phyloP scores from a whole-genome alignment of 2,797 vertebrate species.

The Typhlichthys eigenmanni region DNA sequence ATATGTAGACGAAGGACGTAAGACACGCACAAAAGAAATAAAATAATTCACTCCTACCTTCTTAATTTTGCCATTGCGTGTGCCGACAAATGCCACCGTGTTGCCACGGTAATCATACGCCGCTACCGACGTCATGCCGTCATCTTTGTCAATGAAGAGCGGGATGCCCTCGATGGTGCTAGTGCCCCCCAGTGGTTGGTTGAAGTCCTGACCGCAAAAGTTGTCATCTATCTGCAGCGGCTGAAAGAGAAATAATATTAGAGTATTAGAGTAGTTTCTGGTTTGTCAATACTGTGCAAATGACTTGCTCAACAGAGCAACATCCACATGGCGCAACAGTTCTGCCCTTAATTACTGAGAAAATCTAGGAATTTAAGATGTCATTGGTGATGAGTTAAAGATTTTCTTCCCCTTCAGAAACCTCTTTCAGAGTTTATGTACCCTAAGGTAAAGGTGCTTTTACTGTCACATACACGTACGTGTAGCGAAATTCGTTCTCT shows the following conservation, averaged over 20 bases:
- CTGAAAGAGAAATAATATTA: slow-evolving; percentile 59
- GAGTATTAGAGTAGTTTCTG: background rate
- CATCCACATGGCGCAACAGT: too few species aligned
- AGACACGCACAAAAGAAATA: background rate
- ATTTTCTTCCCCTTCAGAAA: too few species aligned
- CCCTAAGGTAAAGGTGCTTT: too few species aligned
- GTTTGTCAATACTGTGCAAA: background rate
- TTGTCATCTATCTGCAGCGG: slow-evolving; percentile 96
- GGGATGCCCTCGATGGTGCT: slow-evolving; percentile 93
- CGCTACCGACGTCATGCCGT: slow-evolving; percentile 94
- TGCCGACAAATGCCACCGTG: slow-evolving; percentile 91
- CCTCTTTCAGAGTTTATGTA: too few species aligned
- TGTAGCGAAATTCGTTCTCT: too few species aligned
- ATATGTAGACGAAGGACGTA: background rate
- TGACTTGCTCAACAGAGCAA: too few species aligned
- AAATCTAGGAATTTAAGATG: too few species aligned
- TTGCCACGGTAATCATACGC: slow-evolving; percentile 93
- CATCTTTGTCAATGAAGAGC: slow-evolving; percentile 92
- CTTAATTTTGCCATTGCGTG: slow-evolving; percentile 89
- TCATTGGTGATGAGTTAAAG: too few species aligned
- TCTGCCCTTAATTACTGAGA: too few species aligned
- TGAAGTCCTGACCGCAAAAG: slow-evolving; percentile 99
- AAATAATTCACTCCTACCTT: slow-evolving; percentile 79
- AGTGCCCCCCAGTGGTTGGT: slow-evolving; percentile 93
- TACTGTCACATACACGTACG: too few species aligned